Evolutionary conservation across 1,140 invertebrate species (phyloP), one percentile per base, ranked within the genome.

Genomic region (Megathymus violae): DNA sequence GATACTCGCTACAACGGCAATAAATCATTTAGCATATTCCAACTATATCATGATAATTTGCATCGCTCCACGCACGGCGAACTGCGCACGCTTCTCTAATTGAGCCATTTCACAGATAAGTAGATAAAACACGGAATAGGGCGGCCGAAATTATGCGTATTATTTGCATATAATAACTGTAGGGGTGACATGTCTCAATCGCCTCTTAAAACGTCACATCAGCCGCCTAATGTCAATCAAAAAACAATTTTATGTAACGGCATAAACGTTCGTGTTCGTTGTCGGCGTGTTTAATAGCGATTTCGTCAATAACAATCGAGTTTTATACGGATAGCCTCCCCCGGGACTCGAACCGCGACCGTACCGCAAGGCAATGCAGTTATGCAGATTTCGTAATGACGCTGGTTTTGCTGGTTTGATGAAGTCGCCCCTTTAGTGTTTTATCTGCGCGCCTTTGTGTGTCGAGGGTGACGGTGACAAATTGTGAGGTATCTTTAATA

Each of bases 101-200:
- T 89, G 87, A 88, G 80, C 87, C 78, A 88, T 89, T 87, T 86
- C 85, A 85, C 81, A 88, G 87, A 89, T 89, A 89, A 89, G 82
- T 85, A 88, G 87, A 89, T 89, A 89, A 88, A 89, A 89, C 85
- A 89, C 85, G 85, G 72, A 78, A 80, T 76, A 74, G 76, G 78
- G 71, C 75, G 74, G 82, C 80, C 82, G 79, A 85, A 84, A 88
- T 89, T 89, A 89, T 87, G 76, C 85, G 77, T 83, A 85, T 87
- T 87, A 88, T 89, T 88, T 89, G 85, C 85, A 88, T 89, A 85
- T 85, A 85, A 87, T 89, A 87, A 89, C 79, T 82, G 65, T 75
- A 63, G 80, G 87, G 87, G 73, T 78, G 84, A 89, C 81, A 82
- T 78, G 67, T 78, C 51, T 19, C 15, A 41, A 1, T 14, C 31